phyloP scores from a whole-genome alignment of 2,797 vertebrate species.

The Acanthis flammea region DNA sequence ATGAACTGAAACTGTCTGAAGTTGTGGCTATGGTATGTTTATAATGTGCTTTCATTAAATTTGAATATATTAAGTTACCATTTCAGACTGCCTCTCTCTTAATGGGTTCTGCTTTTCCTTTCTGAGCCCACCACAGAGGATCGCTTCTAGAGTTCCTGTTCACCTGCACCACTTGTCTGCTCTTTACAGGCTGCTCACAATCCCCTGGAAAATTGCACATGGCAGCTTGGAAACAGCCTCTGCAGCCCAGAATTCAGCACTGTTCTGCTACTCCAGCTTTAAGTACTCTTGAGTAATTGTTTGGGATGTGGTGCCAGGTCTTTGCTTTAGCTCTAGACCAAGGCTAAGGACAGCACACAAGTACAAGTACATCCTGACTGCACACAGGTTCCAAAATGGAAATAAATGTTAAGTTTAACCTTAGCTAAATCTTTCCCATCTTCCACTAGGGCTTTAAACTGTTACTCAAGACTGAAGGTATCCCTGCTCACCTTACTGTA shows the following conservation, averaged over 20 bases:
- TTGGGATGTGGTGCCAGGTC: fast-evolving
- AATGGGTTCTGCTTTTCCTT: neutral
- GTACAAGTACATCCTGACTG: neutral
- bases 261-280: fast-evolving
- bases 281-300: too few relatives aligned
- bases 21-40: slow-evolving; percentile 83
- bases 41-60: slow-evolving; percentile 84
- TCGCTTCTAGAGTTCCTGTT: fast-evolving
- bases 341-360: neutral
- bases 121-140: fast-evolving
- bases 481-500: neutral
- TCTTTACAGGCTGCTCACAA: neutral
- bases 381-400: neutral
- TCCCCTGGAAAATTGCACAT: fast-evolving
- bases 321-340: neutral
- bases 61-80: slow-evolving; percentile 85
- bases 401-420: neutral
- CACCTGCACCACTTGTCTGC: neutral
- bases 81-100: slow-evolving; percentile 11
- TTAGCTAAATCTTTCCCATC: neutral
- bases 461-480: neutral
- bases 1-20: slow-evolving; percentile 77
- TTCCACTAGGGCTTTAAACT: neutral
- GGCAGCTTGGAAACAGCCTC: neutral
- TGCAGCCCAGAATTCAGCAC: neutral